Percentiles rank a stretch among this genome's conserved stretches.
Conservation (phyloP, 2,113 vertebrate species). For the Nipponia nippon region DNA sequence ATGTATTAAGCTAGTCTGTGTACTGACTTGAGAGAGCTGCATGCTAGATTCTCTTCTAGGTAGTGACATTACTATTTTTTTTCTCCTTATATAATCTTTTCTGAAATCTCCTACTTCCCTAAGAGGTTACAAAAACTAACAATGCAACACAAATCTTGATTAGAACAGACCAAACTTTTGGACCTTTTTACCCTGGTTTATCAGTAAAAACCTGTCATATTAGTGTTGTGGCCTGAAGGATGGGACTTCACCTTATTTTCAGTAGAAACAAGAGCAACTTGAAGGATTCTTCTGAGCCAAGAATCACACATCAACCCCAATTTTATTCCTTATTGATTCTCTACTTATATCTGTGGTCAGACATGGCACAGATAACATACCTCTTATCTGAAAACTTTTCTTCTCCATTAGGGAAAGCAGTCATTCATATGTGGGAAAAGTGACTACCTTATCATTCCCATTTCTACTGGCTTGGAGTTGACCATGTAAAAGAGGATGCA, state of each 20-base stretch:
- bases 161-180: background rate
- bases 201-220: background rate
- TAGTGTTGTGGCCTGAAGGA: background rate
- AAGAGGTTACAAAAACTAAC: background rate
- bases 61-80: background rate
- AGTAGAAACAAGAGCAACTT: background rate
- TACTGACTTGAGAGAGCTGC: background rate
- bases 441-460: background rate
- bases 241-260: background rate
- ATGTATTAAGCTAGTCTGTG: background rate
- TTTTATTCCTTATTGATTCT: background rate
- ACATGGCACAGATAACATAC: background rate
- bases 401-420: background rate
- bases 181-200: background rate
- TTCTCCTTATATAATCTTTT: background rate
- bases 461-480: background rate
- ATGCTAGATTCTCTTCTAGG: background rate
- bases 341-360: background rate
- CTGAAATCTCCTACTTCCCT: background rate
- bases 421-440: background rate
- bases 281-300: background rate
- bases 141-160: background rate
- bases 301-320: background rate
- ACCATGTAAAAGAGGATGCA: background rate
- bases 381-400: background rate